A percentile compares a stretch with the other conserved stretches of the same genome.
Conservation (phyloP, 2,797 vertebrate genomes). For the Esox lucius region DNA sequence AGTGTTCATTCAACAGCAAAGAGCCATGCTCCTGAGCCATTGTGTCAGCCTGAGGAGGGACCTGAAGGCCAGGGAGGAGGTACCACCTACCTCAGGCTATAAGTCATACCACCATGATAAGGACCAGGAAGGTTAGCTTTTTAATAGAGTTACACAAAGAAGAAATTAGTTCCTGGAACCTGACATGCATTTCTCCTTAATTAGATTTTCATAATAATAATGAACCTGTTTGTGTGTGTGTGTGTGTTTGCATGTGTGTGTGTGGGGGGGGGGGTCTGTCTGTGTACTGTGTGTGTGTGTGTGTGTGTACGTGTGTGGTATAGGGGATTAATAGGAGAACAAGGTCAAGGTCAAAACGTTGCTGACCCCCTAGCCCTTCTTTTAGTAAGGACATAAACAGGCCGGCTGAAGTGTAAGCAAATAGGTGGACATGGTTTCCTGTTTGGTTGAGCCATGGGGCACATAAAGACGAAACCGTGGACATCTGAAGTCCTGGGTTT, state of each 20-base stretch:
- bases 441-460: slow-evolving; percentile 35
- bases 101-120: slow-evolving; percentile 58
- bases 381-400: slow-evolving; percentile 44
- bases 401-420: slow-evolving; percentile 20
- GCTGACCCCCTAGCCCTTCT: slow-evolving; percentile 10
- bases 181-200: slow-evolving; percentile 58
- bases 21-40: background rate
- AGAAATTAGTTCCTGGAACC: slow-evolving; percentile 66
- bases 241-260: slow-evolving; percentile 7
- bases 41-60: background rate
- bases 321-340: slow-evolving; percentile 5
- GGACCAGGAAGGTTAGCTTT: slow-evolving; percentile 49
- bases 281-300: background rate
- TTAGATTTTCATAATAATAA: slow-evolving; percentile 66
- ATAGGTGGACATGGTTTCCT: slow-evolving; percentile 14
- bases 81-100: slow-evolving; percentile 35
- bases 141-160: slow-evolving; percentile 67
- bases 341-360: slow-evolving; percentile 13
- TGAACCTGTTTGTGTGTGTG: slow-evolving; percentile 30
- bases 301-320: background rate
- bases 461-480: slow-evolving; percentile 21
- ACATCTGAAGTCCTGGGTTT: slow-evolving; percentile 25
- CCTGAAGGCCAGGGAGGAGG: background rate
- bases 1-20: background rate
- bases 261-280: background rate